phyloP scores from a whole-genome alignment of 2,113 vertebrate genomes.

The Callionymus lyra region DNA sequence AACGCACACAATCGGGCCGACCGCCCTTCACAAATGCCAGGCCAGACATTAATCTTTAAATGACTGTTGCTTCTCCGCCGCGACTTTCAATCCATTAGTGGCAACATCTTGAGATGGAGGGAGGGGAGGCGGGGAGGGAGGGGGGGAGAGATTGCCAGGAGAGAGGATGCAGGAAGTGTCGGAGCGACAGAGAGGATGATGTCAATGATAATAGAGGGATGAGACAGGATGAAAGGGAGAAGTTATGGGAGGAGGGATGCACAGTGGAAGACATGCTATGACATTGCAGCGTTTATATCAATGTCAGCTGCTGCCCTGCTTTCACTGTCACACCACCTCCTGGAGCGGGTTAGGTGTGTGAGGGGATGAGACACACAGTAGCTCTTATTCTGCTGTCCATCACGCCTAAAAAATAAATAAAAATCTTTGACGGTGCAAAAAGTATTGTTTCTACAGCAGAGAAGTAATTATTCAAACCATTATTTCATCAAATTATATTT shows the following conservation, averaged over 20 bases:
- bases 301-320: slow-evolving; percentile 9
- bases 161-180: slow-evolving; percentile 18
- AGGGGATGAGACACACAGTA: too few relatives aligned
- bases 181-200: slow-evolving; percentile 41
- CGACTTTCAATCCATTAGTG: slow-evolving; percentile 66
- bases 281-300: slow-evolving; percentile 1
- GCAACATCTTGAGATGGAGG: slow-evolving; percentile 48
- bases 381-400: too few relatives aligned
- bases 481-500: too few relatives aligned
- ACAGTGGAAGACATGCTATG: slow-evolving; percentile 5
- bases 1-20: slow-evolving; percentile 12
- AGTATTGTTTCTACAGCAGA: too few relatives aligned
- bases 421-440: too few relatives aligned
- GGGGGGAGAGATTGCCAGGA: slow-evolving; percentile 47
- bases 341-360: too few relatives aligned
- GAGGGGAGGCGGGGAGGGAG: too few relatives aligned
- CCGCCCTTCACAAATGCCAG: slow-evolving; percentile 63
- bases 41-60: slow-evolving; percentile 68
- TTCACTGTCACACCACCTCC: too few relatives aligned
- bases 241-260: slow-evolving; percentile 10
- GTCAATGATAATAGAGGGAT: slow-evolving; percentile 58
- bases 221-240: slow-evolving; percentile 22
- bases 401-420: too few relatives aligned
- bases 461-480: too few relatives aligned
- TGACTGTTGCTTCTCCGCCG: slow-evolving; percentile 61